Evolutionary conservation across 2,888 invertebrate genomes (phyloP).

Genomic region (Plagiodera versicolora): DNA sequence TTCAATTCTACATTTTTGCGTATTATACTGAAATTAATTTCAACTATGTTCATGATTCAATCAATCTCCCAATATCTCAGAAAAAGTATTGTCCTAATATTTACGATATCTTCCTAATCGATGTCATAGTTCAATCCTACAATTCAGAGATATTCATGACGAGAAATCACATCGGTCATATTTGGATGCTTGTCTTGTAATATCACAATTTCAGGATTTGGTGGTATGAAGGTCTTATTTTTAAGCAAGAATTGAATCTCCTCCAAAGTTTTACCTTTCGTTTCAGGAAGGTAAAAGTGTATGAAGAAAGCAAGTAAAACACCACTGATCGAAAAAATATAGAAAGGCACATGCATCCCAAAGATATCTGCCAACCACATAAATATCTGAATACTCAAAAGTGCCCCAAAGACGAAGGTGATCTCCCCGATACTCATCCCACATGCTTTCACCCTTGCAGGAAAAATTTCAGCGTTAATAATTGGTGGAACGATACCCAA

Average conservation of each 20-base stretch:
- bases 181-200: background rate
- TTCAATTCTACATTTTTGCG: no score
- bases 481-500: slow-evolving; percentile 50
- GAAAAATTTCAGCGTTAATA: slow-evolving; percentile 49
- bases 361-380: slow-evolving; percentile 35
- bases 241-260: slow-evolving; percentile 29
- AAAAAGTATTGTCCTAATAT: no score
- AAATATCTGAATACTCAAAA: slow-evolving; percentile 39
- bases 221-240: slow-evolving; percentile 5
- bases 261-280: slow-evolving; percentile 33
- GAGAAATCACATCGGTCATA: background rate
- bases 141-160: background rate
- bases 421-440: slow-evolving; percentile 32
- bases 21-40: no score
- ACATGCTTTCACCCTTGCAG: slow-evolving; percentile 49
- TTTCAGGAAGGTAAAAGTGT: slow-evolving; percentile 47
- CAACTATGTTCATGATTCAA: no score
- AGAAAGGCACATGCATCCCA: slow-evolving; percentile 51
- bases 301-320: slow-evolving; percentile 47
- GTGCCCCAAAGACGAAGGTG: background rate
- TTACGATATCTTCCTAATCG: no score
- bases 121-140: background rate
- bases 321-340: slow-evolving; percentile 47
- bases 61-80: no score
- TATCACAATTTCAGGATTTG: background rate